phyloP scores from a whole-genome alignment of 2,888 invertebrate species.

The Nemotelus nigrinus region DNA sequence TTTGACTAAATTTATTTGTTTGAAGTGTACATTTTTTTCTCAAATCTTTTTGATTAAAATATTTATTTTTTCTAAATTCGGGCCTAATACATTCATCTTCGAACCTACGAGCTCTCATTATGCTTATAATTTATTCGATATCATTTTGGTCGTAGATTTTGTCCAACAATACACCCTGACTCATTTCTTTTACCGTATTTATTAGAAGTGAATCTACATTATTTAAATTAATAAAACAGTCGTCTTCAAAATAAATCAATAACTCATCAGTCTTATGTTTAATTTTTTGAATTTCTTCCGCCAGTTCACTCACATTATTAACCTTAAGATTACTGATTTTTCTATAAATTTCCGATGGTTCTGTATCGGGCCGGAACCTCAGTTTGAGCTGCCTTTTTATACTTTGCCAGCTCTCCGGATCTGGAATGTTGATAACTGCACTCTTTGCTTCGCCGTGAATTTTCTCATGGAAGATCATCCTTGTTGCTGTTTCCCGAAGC shows the following conservation, averaged over 20 bases:
- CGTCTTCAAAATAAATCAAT: constrained; percentile 43
- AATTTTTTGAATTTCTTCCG: constrained; percentile 42
- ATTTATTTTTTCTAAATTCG: constrained; percentile 23
- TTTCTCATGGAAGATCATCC: background rate
- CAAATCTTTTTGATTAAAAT: background rate
- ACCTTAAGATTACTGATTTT: constrained; percentile 22
- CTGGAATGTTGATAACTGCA: constrained; percentile 6
- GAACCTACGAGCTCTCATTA: constrained; percentile 28
- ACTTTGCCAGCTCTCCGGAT: background rate
- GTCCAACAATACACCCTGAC: constrained; percentile 41
- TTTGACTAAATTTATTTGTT: too few species aligned
- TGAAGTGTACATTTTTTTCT: too few species aligned
- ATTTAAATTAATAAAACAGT: constrained; percentile 38
- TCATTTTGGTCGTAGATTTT: constrained; percentile 40
- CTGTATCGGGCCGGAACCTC: constrained; percentile 28
- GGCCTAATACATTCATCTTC: constrained; percentile 17
- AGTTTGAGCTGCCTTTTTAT: constrained; percentile 22
- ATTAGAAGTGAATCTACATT: constrained; percentile 41
- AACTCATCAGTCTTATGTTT: constrained; percentile 48
- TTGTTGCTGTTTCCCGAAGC: background rate
- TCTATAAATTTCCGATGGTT: constrained; percentile 34
- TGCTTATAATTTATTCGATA: constrained; percentile 30
- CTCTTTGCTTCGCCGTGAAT: constrained; percentile 29
- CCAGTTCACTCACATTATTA: constrained; percentile 47
- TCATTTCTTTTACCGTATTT: constrained; percentile 40